Evolutionary conservation across 1,140 invertebrate species (phyloP).

Genomic region (Rhyzopertha dominica): DNA sequence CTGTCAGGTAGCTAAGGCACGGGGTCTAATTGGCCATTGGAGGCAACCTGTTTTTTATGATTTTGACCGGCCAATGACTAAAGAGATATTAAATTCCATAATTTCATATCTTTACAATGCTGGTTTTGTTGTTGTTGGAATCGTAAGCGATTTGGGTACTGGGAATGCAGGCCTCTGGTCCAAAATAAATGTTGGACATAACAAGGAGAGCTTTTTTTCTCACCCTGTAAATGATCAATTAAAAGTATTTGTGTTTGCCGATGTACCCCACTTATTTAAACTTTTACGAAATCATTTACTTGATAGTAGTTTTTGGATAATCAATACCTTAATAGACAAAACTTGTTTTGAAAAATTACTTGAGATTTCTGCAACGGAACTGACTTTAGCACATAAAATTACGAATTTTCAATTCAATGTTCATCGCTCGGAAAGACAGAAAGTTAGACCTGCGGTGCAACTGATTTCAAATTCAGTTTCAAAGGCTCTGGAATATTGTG

Average conservation of each 20-base stretch:
- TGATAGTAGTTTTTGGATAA: conserved; percentile 23
- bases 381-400: conserved; percentile 19
- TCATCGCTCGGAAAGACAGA: conserved; percentile 4
- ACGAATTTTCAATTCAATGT: conserved; percentile 2
- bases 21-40: conserved; percentile 34
- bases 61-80: conserved; percentile 9
- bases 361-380: conserved; percentile 14
- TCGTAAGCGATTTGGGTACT: conserved; percentile 11
- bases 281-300: conserved; percentile 12
- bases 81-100: conserved; percentile 8
- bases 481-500: conserved; percentile 12
- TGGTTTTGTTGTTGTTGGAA: conserved; percentile 5
- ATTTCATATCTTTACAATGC: conserved; percentile 5
- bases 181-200: conserved; percentile 9
- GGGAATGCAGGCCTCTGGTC: background rate
- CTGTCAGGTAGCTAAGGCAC: conserved; percentile 16
- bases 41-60: conserved; percentile 15
- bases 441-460: conserved; percentile 6
- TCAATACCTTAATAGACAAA: conserved; percentile 16
- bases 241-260: conserved; percentile 4
- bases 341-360: conserved; percentile 18
- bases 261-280: conserved; percentile 7
- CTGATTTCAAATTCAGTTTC: conserved; percentile 2
- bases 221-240: conserved; percentile 9
- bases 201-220: conserved; percentile 12